A percentile compares a stretch with the other conserved stretches of the same genome.
Conservation (phyloP, 2,888 invertebrate species). For the Orchesella flavescens region DNA sequence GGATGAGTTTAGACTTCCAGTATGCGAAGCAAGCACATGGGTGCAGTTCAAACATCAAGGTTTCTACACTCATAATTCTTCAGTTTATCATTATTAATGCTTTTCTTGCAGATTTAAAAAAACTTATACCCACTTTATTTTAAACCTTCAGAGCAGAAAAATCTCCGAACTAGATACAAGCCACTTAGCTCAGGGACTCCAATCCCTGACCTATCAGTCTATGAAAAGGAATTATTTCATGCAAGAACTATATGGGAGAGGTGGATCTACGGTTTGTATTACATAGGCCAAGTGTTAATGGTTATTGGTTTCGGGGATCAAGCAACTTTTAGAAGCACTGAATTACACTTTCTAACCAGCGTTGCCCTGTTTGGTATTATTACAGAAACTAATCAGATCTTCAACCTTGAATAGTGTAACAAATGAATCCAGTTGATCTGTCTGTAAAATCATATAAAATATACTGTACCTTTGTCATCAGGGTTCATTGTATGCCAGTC, state of each 20-base stretch:
- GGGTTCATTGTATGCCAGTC: slow-evolving; percentile 64
- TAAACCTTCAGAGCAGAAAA: background rate
- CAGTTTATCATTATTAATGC: background rate
- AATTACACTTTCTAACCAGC: slow-evolving; percentile 48
- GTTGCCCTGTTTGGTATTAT: slow-evolving; percentile 60
- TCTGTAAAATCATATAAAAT: too few relatives aligned
- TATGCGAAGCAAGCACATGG: slow-evolving; percentile 56
- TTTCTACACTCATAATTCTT: background rate
- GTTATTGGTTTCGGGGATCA: slow-evolving; percentile 69
- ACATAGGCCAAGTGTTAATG: slow-evolving; percentile 66
- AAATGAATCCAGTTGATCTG: too few relatives aligned
- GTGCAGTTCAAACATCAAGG: slow-evolving; percentile 41
- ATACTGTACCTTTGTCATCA: slow-evolving; percentile 11
- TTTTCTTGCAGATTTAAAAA: too few relatives aligned
- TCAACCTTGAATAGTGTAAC: too few relatives aligned
- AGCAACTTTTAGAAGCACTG: slow-evolving; percentile 30
- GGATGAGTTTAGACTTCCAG: slow-evolving; percentile 58
- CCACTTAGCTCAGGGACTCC: background rate
- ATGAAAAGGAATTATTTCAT: slow-evolving; percentile 37
- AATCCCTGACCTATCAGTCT: background rate
- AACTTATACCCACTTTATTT: background rate
- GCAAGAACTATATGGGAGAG: slow-evolving; percentile 19
- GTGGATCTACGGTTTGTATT: slow-evolving; percentile 62
- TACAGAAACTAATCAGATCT: background rate
- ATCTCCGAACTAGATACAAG: background rate